These are phyloP conservation scores for Trinectes maculatus DNA, from an alignment of 2,113 vertebrate species.

Conservation along the genomic window DNA sequence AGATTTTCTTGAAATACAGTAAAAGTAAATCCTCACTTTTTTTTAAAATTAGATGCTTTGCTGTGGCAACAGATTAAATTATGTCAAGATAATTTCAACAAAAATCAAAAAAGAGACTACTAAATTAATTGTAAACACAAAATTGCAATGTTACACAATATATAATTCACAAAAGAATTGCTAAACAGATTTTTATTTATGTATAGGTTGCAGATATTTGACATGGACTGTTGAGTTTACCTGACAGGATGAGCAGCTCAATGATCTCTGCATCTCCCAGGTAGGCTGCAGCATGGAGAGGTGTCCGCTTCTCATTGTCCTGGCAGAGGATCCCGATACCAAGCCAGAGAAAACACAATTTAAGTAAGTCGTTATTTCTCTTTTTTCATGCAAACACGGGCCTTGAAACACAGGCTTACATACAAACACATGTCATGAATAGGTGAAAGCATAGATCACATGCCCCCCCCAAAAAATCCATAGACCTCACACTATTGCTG, in stretches of 20 bases:
- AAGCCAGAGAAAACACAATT: conserved; percentile 12
- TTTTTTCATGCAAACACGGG: background rate
- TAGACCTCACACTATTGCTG: conserved; percentile 30
- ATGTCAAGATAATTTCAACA: background rate
- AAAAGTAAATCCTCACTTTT: no score
- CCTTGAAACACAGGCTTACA: background rate
- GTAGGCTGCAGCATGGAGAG: conserved; percentile 97
- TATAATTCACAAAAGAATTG: no score
- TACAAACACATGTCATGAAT: background rate
- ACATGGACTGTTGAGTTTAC: conserved; percentile 74
- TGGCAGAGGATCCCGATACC: conserved; percentile 53
- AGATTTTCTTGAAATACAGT: background rate
- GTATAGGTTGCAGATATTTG: background rate
- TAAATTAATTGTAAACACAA: background rate
- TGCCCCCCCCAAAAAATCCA: conserved; percentile 47
- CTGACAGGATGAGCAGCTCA: conserved; percentile 98
- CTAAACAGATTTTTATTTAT: no score
- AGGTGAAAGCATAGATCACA: background rate
- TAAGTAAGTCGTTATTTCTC: background rate
- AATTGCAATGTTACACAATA: no score
- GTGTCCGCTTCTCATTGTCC: conserved; percentile 98
- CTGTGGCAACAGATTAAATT: background rate
- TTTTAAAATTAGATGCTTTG: background rate
- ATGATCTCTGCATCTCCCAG: conserved; percentile 98
- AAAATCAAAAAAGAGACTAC: background rate